Evolutionary conservation across 2,797 vertebrate genomes (phyloP).

Genomic region (Simalia tracyae): DNA sequence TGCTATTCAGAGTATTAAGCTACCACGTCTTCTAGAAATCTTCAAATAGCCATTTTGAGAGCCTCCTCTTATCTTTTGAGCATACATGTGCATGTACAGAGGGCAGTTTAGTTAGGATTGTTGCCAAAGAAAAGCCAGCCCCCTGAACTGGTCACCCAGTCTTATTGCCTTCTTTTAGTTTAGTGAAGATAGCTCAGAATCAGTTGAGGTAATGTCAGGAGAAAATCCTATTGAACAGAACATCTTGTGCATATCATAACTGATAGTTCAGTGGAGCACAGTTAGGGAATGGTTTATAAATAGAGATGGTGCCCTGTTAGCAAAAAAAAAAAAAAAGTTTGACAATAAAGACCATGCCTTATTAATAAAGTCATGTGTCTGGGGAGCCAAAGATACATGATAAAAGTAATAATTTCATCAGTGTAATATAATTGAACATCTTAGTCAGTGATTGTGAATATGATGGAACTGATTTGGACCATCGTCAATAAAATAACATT

Average conservation of each 20-base stretch:
- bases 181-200: not conserved
- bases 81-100: not conserved
- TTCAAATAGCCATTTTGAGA: not conserved
- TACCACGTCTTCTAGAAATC: not conserved
- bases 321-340: not conserved
- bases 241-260: not conserved
- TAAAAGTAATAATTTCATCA: not conserved
- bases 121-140: not conserved
- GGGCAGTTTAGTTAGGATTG: not conserved
- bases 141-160: not conserved
- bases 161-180: conserved; percentile 9
- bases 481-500: not conserved
- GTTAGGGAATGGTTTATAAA: rapidly evolving
- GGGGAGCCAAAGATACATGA: not conserved
- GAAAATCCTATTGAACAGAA: not conserved
- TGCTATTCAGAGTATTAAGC: not conserved
- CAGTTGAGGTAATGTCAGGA: conserved; percentile 1
- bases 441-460: not conserved
- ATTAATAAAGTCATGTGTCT: not conserved
- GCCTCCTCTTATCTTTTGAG: not conserved
- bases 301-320: not conserved
- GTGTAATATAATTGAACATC: not conserved
- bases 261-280: not conserved
- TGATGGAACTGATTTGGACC: not conserved
- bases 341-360: not conserved